Conservation (phyloP, 2,113 vertebrate species). For the Hippocampus barbouri region DNA sequence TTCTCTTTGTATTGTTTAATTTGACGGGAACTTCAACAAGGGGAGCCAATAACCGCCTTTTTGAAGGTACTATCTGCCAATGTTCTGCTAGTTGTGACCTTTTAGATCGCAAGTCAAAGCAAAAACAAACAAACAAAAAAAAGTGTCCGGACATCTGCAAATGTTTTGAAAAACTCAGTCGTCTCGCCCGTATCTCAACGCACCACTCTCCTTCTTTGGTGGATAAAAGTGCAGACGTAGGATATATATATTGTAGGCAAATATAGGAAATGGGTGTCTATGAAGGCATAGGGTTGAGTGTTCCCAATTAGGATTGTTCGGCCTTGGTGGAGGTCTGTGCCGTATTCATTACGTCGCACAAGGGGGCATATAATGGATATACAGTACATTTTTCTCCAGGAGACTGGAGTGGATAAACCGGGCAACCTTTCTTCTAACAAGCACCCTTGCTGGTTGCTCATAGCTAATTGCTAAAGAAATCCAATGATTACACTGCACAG, state of each 20-base stretch:
- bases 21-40: neutral
- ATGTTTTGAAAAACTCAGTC: too few relatives aligned
- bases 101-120: neutral
- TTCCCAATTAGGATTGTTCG: neutral
- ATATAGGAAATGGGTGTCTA: neutral
- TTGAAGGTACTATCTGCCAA: neutral
- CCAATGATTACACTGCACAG: constrained; percentile 68
- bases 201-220: neutral
- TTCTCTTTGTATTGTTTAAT: neutral
- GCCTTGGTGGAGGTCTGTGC: neutral
- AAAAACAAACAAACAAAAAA: neutral
- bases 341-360: constrained; percentile 44
- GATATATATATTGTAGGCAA: neutral
- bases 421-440: constrained; percentile 53
- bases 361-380: constrained; percentile 18
- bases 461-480: constrained; percentile 75
- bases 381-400: constrained; percentile 22
- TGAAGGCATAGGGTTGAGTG: neutral
- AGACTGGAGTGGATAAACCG: constrained; percentile 31
- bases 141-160: neutral
- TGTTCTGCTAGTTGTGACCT: neutral
- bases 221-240: neutral
- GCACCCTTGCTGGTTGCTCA: constrained; percentile 62
- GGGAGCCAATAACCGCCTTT: neutral
- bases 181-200: neutral